Evolutionary conservation across 1,140 invertebrate genomes (phyloP), one percentile per base, ranked within the genome.

Genomic region (Teleogryllus occipitalis): DNA sequence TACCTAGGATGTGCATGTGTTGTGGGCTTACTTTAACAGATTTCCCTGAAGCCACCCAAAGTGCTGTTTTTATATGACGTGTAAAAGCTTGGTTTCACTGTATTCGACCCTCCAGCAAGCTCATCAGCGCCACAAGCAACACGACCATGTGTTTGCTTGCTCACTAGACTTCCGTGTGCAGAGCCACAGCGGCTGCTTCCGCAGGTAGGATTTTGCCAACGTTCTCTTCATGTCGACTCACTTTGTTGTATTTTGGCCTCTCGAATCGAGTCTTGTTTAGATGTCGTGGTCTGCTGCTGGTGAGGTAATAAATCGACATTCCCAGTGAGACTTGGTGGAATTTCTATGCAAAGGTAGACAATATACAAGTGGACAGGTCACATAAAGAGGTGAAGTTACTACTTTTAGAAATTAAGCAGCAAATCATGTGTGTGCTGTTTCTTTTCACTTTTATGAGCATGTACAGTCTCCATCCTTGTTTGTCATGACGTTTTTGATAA

Each of bases 21-120:
- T 65, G 10, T 65, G 54, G 54, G 54, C 54, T 65, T 65, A 65
- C 54, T 65, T 65, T 65, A 65, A 18, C 54, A 65, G 54, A 65
- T 10, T 65, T 65, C 54, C 54, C 54, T 65, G 54, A 65, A 65
- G 54, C 54, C 54, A 65, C 7, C 54, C 10, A 65, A 65, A 65
- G 54, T 65, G 54, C 54, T 65, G 54, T 65, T 65, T 65, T 65
- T 18, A 65, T 65, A 65, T 65, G 54, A 65, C 54, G 10, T 65
- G 54, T 65, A 65, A 65, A 65, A 65, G 54, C 54, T 65, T 65
- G 54, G 54, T 65, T 65, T 65, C 54, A 65, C 54, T 65, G 54
- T 65, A 65, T 65, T 65, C 54, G 54, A 65, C 54, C 54, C 10
- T 65, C 54, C 54, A 65, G 54, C 54, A 65, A 65, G 54, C 54